Evolutionary conservation across 2,797 vertebrate genomes (phyloP), one percentile per base, ranked within the genome.

Genomic region (Champsocephalus gunnari): DNA sequence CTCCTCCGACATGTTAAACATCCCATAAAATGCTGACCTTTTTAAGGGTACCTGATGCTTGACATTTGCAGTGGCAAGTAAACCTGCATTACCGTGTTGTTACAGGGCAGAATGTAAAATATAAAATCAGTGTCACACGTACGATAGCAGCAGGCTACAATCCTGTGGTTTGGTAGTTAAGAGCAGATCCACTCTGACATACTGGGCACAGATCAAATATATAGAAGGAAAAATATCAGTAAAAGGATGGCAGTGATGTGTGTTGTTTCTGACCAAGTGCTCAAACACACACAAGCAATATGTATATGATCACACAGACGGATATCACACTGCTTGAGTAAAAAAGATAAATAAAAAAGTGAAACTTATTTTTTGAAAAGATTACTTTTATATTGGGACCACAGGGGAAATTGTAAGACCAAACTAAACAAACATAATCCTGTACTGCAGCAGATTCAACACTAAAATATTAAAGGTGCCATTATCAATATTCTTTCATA

Each of bases 11-110:
- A 86, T 88, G 89, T 88, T 91, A 91, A 91, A 92, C 89, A 91
- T 88, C 83, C 79, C 61, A 86, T 93, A 87, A 92, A 90, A 72
- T 9, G 51, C 80, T 86, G 88, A 91, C 91, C 88, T 93, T 92
- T 94, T 71, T 87, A 77, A 83, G 55, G 79, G 73, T 8, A 80
- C 72, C 80, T 74, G 82, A 88, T 81, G 87, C 81, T 83, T 94
- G 91, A 92, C 90, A 92, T 94, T 94, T 93, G 81, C 87, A 76
- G 78, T 81, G 86, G 88, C 82, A 79, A 88, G 89, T 87, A 87
- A 87, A 91, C 80, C 82, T 84, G 73, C 84, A 78, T 85, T 80
- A 79, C 71, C 12, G n/a, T 13, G n/a, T 68, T 54, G 57, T 84
- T 68, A 66, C 60, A 38, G 75, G 17, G 32, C 14, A 5, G 65